phyloP scores from a whole-genome alignment of 2,888 invertebrate species.

The Caenorhabditis sp. region DNA sequence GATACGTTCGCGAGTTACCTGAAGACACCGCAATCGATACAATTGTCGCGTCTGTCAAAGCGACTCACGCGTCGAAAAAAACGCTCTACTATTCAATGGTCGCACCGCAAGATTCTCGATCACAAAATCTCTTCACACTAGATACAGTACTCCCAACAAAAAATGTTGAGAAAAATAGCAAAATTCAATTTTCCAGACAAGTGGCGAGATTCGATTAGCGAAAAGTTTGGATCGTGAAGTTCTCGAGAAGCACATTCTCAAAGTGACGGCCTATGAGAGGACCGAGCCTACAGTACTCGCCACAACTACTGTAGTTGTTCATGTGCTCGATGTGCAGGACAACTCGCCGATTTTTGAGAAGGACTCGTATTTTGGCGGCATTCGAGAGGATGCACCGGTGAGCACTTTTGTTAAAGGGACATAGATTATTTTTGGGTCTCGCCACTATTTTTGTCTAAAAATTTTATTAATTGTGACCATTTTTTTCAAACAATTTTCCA shows the following conservation, averaged over 20 bases:
- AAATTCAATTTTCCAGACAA: conserved; percentile 50
- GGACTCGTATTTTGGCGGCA: conserved; percentile 85
- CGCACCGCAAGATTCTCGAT: conserved; percentile 66
- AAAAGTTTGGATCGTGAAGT: conserved; percentile 66
- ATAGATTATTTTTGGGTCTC: too few species aligned
- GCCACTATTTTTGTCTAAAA: too few species aligned
- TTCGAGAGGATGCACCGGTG: conserved; percentile 81
- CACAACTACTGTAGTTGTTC: conserved; percentile 75
- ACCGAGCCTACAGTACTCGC: conserved; percentile 63
- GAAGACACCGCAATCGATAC: conserved; percentile 60
- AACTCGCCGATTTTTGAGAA: conserved; percentile 92
- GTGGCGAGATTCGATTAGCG: conserved; percentile 64
- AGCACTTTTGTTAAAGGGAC: conserved; percentile 13
- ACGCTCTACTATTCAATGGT: conserved; percentile 67
- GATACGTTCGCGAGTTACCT: conserved; percentile 61
- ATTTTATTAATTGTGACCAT: too few species aligned
- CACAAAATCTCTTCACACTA: conserved; percentile 56
- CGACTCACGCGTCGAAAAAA: conserved; percentile 57
- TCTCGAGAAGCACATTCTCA: conserved; percentile 65
- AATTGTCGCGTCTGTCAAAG: conserved; percentile 56
- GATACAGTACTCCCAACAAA: conserved; percentile 46
- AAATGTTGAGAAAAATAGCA: conserved; percentile 11
- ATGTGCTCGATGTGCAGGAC: conserved; percentile 92
- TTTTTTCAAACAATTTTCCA: too few species aligned
- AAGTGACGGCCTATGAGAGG: conserved; percentile 67